phyloP scores from a whole-genome alignment of 2,113 vertebrate genomes.

The Sebastes fasciatus region DNA sequence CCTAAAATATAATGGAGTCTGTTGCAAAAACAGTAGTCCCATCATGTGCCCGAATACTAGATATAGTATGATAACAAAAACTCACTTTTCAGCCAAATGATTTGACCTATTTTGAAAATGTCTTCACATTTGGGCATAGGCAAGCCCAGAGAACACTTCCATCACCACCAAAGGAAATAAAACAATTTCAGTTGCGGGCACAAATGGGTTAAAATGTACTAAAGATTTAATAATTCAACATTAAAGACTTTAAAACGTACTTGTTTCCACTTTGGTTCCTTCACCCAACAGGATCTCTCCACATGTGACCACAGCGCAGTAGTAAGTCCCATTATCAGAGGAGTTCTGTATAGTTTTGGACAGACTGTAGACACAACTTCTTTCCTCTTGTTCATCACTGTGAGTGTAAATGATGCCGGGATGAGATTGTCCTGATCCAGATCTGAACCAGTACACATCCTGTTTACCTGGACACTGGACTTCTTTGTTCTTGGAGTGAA shows the following conservation, averaged over 20 bases:
- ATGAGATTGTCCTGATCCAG: neutral
- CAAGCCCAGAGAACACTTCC: too few relatives aligned
- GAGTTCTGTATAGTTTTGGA: conserved; percentile 36
- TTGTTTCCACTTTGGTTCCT: conserved; percentile 46
- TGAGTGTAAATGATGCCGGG: conserved; percentile 45
- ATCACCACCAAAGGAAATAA: too few relatives aligned
- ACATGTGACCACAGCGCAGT: conserved; percentile 42
- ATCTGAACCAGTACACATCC: conserved; percentile 56
- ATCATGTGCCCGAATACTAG: too few relatives aligned
- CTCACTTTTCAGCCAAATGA: too few relatives aligned
- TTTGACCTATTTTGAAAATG: too few relatives aligned
- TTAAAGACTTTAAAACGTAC: neutral
- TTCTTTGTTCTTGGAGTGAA: conserved; percentile 28
- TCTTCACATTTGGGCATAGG: too few relatives aligned
- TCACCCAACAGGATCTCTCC: conserved; percentile 61
- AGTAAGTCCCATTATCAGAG: conserved; percentile 3
- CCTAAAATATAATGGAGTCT: too few relatives aligned
- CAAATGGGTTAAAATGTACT: neutral
- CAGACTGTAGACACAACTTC: conserved; percentile 58
- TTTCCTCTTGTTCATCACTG: neutral
- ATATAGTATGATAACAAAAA: too few relatives aligned
- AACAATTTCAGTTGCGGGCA: too few relatives aligned
- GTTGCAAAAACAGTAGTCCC: too few relatives aligned
- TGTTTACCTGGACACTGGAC: conserved; percentile 37
- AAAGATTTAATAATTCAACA: neutral